Base-by-base conservation (phyloP, 2,888 invertebrate genomes). In the Liodrosophila aerea region DNA sequence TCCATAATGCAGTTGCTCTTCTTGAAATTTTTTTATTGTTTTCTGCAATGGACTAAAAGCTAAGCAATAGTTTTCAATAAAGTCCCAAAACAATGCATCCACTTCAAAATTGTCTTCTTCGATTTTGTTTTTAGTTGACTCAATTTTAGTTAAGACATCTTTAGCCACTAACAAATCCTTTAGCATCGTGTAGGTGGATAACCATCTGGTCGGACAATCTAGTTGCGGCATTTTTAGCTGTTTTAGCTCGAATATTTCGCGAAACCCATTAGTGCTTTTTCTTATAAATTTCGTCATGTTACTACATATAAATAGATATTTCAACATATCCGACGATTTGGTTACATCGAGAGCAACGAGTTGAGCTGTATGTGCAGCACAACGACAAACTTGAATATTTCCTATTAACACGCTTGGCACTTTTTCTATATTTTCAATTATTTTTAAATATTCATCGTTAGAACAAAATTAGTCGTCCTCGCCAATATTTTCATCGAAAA, bases 311-410 rank as follows among this genome's bases (percentile, higher is more conserved):
- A 62, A 30, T 7, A 57, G 3, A n/a, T 12, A 61, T 16, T 57
- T 43, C 1, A 41, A 1, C n/a, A 51, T 53, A 4, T 58, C 53
- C 30, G 34, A n/a, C 9, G 31, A 33, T 49, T 60, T 61, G 7
- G 22, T 27, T 2, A 59, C 58, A 45, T 68, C 65, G 0, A 72
- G 31, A 8, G 63, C 65, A 58, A 47, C 39, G 0, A 72, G 53
- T 22, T 72, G 63, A 3, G 50, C 50, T 43, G 61, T 65, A 13
- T 67, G 52, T 13, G 64, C 63, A 31, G 56, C 71, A 61, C 61
- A 65, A 12, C 56, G 49, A 33, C 59, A 59, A 44, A 62, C 34
- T 58, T 51, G 39, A 12, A 63, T 53, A 47, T 40, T 44, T 8
- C 44, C 56, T 11, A 56, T 30, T 36, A 37, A 27, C 1, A 60